Evolutionary conservation across 2,888 invertebrate species (phyloP).

Genomic region (Lycaena phlaeas): DNA sequence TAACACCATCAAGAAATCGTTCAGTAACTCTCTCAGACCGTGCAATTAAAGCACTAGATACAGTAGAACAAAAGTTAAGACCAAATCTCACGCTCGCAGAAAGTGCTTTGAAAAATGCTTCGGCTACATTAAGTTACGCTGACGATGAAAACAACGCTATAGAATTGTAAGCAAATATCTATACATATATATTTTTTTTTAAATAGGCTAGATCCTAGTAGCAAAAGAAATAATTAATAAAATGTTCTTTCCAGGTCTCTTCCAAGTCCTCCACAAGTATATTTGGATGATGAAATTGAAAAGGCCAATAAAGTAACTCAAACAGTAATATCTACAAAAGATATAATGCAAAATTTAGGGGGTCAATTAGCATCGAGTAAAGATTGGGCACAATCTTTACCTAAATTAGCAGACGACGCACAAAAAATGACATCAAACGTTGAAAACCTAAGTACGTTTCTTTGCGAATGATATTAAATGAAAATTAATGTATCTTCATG

Average conservation of each 20-base stretch:
- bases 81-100: conserved; percentile 74
- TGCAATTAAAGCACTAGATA: conserved; percentile 30
- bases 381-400: conserved; percentile 74
- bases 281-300: conserved; percentile 34
- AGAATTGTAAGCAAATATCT: conserved; percentile 40
- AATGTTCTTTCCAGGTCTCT: conserved; percentile 41
- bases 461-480: too few species aligned
- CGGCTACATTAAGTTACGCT: conserved; percentile 61
- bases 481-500: too few species aligned
- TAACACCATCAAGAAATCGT: conserved; percentile 36
- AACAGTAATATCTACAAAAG: conserved; percentile 35
- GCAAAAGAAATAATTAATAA: too few species aligned
- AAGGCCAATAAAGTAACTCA: conserved; percentile 43
- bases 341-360: conserved; percentile 46
- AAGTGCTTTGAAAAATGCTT: conserved; percentile 60
- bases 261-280: conserved; percentile 33
- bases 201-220: too few species aligned
- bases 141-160: conserved; percentile 69
- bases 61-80: conserved; percentile 34
- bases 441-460: conserved; percentile 71
- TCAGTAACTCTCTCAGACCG: conserved; percentile 25
- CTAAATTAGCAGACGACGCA: conserved; percentile 80
- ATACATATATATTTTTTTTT: too few species aligned
- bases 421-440: conserved; percentile 80
- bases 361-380: conserved; percentile 60